Percentiles rank a stretch among this genome's conserved stretches.
These are phyloP conservation scores for Meghimatium bilineatum DNA, from an alignment of 2,888 invertebrate genomes.

Conservation along the genomic window DNA sequence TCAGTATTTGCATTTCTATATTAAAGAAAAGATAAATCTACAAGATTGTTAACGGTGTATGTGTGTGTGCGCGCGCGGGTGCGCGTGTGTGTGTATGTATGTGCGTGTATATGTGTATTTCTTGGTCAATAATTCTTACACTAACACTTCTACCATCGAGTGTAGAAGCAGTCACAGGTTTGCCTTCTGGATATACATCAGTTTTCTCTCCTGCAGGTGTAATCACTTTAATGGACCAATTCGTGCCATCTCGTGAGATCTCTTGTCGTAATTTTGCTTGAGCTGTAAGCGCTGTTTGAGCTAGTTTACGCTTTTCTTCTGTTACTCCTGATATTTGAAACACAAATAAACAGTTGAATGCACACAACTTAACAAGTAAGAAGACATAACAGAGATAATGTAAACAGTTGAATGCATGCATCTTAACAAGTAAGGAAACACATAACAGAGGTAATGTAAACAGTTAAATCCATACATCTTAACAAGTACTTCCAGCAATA, in stretches of 20 bases:
- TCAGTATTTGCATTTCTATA: no score
- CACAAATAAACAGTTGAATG: not conserved
- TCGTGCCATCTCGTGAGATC: conserved; percentile 84
- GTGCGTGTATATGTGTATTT: no score
- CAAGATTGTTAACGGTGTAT: not conserved
- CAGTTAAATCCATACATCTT: no score
- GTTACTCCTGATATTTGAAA: conserved; percentile 59
- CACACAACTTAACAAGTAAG: no score
- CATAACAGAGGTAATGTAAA: no score
- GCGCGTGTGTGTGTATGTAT: no score
- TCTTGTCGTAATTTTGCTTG: conserved; percentile 90
- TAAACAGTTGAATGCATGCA: no score
- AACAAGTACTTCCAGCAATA: no score
- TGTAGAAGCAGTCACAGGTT: conserved; percentile 80
- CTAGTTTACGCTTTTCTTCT: conserved; percentile 59
- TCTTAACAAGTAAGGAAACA: no score
- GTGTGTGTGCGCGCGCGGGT: not conserved
- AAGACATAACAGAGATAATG: no score
- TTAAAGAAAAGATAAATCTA: not conserved
- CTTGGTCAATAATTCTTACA: conserved; percentile 67
- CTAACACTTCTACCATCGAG: conserved; percentile 91
- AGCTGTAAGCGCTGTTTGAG: conserved; percentile 82
- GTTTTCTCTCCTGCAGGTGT: conserved; percentile 67
- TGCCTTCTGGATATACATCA: conserved; percentile 67
- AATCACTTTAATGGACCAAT: conserved; percentile 83